A percentile compares a stretch with the other conserved stretches of the same genome.
phyloP scores from a whole-genome alignment of 2,797 vertebrate genomes.

The Hydrophis major region DNA sequence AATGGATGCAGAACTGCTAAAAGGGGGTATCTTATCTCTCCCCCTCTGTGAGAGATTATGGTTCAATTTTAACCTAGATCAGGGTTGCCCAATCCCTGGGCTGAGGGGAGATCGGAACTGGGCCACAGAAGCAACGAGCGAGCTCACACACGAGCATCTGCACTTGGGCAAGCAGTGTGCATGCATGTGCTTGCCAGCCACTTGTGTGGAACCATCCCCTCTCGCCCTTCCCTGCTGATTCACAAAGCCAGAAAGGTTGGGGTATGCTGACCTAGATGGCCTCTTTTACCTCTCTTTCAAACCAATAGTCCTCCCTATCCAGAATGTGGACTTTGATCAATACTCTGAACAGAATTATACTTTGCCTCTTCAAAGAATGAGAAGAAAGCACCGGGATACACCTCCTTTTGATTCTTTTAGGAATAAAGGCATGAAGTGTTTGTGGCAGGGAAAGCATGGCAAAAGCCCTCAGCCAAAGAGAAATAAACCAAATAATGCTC shows the following conservation, averaged over 20 bases:
- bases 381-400: background rate
- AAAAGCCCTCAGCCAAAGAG: background rate
- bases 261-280: background rate
- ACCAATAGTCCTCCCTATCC: background rate
- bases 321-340: background rate
- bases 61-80: background rate
- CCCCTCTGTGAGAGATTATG: background rate
- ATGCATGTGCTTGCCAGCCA: background rate
- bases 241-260: background rate
- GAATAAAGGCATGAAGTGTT: background rate
- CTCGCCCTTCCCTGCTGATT: no score
- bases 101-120: background rate
- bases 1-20: background rate
- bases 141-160: accelerated
- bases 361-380: background rate
- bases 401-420: background rate
- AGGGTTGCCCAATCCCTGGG: background rate
- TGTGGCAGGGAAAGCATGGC: background rate
- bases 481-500: background rate
- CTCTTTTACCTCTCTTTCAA: background rate
- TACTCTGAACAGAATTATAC: background rate
- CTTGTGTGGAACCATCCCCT: background rate
- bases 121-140: background rate
- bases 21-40: background rate
- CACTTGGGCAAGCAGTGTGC: background rate